Evolutionary conservation across 2,888 invertebrate genomes (phyloP), one percentile per base, ranked within the genome.

Genomic region (Zygaena filipendulae): DNA sequence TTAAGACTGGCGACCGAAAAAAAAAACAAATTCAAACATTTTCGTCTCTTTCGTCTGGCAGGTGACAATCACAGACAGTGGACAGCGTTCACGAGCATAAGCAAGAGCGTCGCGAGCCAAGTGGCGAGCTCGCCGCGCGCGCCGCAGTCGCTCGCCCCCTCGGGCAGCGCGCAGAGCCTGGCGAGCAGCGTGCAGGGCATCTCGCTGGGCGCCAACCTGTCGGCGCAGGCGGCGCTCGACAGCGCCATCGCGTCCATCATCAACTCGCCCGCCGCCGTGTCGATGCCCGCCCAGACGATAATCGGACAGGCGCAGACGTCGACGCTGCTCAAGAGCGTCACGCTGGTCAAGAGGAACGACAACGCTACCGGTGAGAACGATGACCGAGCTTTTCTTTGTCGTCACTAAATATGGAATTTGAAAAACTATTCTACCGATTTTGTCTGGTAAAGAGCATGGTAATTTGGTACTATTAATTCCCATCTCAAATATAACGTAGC

Each of bases 101-200:
- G 55, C 45, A 67, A 70, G 38, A 40, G 47, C 14, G 13, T 52
- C 10, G 24, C 48, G 2, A 58, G 42, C 33, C 67, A 62, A 39
- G 56, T 64, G 8, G 47, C 59, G 1, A 56, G 39, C 19, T 67
- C 72, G 0, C 66, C 70, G 0, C 70, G 62, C 39, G 45, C 43
- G 1, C 41, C 59, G 1, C 53, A 52, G 27, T 40, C 58, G 0
- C 40, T 50, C 2, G 39, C 59, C 0, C 36, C 60, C 0, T n/a
- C n/a, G n/a, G 7, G 7, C 16, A 61, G 53, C 32, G 62, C 75
- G 0, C 67, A 68, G 30, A 64, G 64, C 36, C 42, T 75, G 2
- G 59, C 75, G 1, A 72, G 54, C 46, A 75, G 74, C 45, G 75
- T 75, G 3, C 77, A 77, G 35, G 74, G 75, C 9, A 77, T 77